Percentiles rank a stretch among this genome's conserved stretches.
These are phyloP conservation scores for Apaloderma vittatum DNA, from an alignment of 2,113 vertebrate species.

Conservation along the genomic window DNA sequence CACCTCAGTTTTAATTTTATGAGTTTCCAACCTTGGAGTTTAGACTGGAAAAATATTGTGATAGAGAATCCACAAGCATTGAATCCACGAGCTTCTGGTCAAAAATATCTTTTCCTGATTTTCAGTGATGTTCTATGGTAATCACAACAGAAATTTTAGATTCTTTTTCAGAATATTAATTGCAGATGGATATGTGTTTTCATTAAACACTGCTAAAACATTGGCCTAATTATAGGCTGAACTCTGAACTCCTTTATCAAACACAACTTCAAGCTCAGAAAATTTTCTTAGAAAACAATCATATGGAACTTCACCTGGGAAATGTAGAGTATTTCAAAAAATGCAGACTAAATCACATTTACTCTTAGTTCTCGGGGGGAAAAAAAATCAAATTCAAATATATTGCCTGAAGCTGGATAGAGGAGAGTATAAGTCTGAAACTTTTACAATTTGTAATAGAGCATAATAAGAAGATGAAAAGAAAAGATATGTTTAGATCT, in stretches of 20 bases:
- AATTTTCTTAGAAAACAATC: neutral
- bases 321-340: neutral
- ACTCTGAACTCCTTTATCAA: neutral
- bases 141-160: neutral
- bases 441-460: slow-evolving; percentile 16
- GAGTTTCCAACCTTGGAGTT: neutral
- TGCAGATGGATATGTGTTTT: neutral
- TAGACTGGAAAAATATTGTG: neutral
- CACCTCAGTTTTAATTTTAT: neutral
- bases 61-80: neutral
- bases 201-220: neutral
- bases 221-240: neutral
- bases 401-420: neutral
- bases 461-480: slow-evolving; percentile 5
- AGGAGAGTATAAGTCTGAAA: neutral
- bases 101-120: neutral
- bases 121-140: neutral
- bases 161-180: neutral
- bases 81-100: neutral
- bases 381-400: neutral
- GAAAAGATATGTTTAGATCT: neutral
- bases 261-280: neutral
- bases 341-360: neutral
- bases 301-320: neutral
- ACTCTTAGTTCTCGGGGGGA: neutral